Base-by-base conservation (phyloP, 1,140 invertebrate genomes). In the Platyscapa corneri region DNA sequence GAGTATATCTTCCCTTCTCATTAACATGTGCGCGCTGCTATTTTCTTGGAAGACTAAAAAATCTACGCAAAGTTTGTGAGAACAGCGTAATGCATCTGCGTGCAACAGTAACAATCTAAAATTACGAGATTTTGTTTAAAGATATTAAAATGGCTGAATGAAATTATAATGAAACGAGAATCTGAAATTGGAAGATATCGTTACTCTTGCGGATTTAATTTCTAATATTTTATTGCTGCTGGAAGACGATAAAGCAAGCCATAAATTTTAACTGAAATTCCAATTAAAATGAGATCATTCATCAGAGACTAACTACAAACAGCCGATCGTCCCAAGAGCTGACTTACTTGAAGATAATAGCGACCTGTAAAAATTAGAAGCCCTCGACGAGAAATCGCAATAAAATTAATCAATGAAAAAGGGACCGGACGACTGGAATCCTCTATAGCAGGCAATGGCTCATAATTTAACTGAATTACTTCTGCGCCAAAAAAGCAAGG, bases 381-480 rank as follows among this genome's bases (percentile, higher is more conserved):
- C 37, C 0, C 37, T 42, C 70, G 8, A 12, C 7, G 18, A 37
- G 27, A 74, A 39, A 74, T 42, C 0, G 8, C 37, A 42, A 74
- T 74, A 74, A 74, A 74, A 42, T 42, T 27, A n/a, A 74, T n/a
- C 10, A 39, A 74, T 39, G n/a, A 74, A 74, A 27, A 10, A 74
- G 70, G 27, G 37, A 42, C 70, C 37, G 12, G 20, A 39, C 18
- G 27, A 5, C 5, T n/a, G 18, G 37, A 12, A 14, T 23, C 20
- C 3, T 42, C 10, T 3, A 5, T 23, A 3, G 39, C 23, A 5
- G 7, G 5, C 12, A 27, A 74, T 70, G 70, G 37, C 70, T 74
- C 27, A 42, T 74, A 74, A 74, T 74, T 42, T 42, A 37, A 39
- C 37, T 0, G 12, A 23, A 42, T 27, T n/a, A 42, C 7, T 23